A percentile compares a stretch with the other conserved stretches of the same genome.
Evolutionary conservation across 2,113 vertebrate species (phyloP).

Genomic region (Myotis brandtii): DNA sequence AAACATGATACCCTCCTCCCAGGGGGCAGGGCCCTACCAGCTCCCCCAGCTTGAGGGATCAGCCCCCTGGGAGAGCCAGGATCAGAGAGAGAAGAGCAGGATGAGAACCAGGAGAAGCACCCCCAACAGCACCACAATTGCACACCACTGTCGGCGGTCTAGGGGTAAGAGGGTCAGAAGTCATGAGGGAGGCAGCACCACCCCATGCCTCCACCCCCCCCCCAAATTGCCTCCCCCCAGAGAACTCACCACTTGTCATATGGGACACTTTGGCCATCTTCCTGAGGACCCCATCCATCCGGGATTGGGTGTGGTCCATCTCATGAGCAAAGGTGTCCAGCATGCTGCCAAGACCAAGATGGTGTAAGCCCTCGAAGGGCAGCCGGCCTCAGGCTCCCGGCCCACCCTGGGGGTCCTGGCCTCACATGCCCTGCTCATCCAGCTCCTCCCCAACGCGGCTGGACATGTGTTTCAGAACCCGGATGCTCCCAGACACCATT

Average conservation of each 20-base stretch:
- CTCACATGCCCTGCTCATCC: constrained; percentile 89
- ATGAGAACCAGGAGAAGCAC: constrained; percentile 87
- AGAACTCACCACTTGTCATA: constrained; percentile 89
- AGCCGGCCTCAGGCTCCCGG: fast-evolving
- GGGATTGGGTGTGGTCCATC: constrained; percentile 90
- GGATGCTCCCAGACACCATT: constrained; percentile 90
- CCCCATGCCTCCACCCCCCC: too few species aligned
- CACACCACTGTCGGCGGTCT: constrained; percentile 90
- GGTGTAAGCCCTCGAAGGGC: not conserved
- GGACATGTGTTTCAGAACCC: constrained; percentile 91
- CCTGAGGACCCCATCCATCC: constrained; percentile 89
- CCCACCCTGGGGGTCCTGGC: not conserved
- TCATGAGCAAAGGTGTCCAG: constrained; percentile 89
- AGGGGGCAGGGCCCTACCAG: not conserved
- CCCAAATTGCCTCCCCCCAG: not conserved
- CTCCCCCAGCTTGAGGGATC: not conserved
- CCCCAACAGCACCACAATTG: constrained; percentile 86
- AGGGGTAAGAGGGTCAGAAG: not conserved
- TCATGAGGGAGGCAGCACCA: not conserved
- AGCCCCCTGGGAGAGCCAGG: not conserved
- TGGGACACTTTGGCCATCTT: constrained; percentile 91
- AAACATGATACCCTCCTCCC: not conserved
- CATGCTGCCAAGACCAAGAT: constrained; percentile 81
- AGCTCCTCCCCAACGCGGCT: constrained; percentile 89
- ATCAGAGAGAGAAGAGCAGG: constrained; percentile 88